A percentile compares a stretch with the other conserved stretches of the same genome.
These are phyloP conservation scores for Leptosomus discolor DNA, from an alignment of 2,113 vertebrate genomes.

Conservation along the genomic window DNA sequence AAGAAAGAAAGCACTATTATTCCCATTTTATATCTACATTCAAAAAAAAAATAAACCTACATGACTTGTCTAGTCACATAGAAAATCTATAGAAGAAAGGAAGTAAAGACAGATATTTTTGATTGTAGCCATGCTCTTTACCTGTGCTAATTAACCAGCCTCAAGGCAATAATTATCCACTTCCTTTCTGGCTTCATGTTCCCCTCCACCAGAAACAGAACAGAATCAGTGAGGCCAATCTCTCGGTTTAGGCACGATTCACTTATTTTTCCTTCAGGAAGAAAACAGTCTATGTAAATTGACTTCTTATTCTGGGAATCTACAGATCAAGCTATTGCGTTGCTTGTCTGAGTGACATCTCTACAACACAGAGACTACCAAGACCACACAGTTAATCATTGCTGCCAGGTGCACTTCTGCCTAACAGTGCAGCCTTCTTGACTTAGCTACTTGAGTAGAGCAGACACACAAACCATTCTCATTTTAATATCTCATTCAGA, in stretches of 20 bases:
- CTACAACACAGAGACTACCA: background rate
- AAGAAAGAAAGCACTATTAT: background rate
- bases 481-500: constrained; percentile 50
- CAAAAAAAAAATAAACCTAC: background rate
- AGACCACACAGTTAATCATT: background rate
- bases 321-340: background rate
- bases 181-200: background rate
- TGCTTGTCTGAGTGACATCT: background rate
- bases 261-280: background rate
- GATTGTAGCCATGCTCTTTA: background rate
- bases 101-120: background rate
- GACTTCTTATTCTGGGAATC: background rate
- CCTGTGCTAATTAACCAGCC: background rate
- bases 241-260: background rate
- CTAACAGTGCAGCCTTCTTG: background rate
- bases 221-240: background rate
- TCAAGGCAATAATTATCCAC: background rate
- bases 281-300: background rate
- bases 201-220: background rate
- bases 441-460: background rate
- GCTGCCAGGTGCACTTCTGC: background rate
- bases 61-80: background rate
- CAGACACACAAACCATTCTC: background rate
- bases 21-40: background rate
- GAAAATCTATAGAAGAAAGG: background rate